These are phyloP conservation scores for Malurus leucopterus DNA, from an alignment of 2,797 vertebrate species.

Conservation along the genomic window DNA sequence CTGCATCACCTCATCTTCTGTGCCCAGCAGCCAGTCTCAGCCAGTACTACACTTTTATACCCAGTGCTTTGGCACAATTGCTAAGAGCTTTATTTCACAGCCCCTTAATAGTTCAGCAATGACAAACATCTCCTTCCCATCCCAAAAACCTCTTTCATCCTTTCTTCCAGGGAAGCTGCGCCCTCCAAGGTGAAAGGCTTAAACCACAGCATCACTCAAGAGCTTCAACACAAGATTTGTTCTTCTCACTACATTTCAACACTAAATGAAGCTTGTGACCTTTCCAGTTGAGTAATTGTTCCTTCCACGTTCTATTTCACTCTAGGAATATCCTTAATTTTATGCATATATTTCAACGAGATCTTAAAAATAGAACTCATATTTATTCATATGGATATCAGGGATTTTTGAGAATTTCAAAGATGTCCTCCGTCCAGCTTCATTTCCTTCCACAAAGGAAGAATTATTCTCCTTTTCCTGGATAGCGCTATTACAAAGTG, in stretches of 20 bases:
- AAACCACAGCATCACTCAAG: not conserved
- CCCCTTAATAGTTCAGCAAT: not conserved
- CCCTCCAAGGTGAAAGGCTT: not conserved
- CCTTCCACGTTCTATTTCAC: not conserved
- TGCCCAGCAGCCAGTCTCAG: not conserved
- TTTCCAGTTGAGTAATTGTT: not conserved
- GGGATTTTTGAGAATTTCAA: not conserved
- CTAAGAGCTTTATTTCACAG: not conserved
- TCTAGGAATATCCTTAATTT: not conserved
- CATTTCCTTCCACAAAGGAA: not conserved
- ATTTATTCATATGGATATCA: not conserved
- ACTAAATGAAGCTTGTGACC: not conserved
- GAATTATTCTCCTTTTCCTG: not conserved
- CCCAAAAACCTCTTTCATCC: not conserved
- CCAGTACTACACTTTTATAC: not conserved
- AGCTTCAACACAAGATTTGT: not conserved
- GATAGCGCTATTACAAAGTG: not conserved
- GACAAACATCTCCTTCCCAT: not conserved
- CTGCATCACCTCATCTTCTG: no score
- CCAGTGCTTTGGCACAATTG: not conserved
- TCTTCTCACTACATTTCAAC: not conserved
- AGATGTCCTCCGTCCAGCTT: not conserved
- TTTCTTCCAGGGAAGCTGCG: not conserved
- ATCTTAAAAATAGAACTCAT: conserved; percentile 19
- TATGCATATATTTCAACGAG: not conserved